Evolutionary conservation across 1,140 invertebrate genomes (phyloP).

Genomic region (Contarinia nasturtii): DNA sequence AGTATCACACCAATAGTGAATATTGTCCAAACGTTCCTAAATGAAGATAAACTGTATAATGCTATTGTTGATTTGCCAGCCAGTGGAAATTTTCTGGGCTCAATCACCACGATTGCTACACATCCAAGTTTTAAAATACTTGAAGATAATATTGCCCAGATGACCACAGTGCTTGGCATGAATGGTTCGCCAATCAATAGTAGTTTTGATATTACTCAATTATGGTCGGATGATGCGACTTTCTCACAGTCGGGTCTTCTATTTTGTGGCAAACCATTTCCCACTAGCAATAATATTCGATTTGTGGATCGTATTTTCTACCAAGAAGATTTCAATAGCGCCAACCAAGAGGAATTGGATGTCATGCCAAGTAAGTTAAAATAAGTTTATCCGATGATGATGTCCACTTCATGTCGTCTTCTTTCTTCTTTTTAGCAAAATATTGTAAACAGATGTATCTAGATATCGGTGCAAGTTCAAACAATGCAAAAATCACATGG

Average conservation of each 20-base stretch:
- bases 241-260: conserved; percentile 31
- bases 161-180: background rate
- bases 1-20: conserved; percentile 26
- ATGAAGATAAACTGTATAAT: conserved; percentile 25
- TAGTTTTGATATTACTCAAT: conserved; percentile 18
- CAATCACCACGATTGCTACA: conserved; percentile 35
- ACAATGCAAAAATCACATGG: conserved; percentile 44
- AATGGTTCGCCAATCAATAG: conserved; percentile 10
- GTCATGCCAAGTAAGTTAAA: conserved; percentile 34
- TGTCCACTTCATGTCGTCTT: background rate
- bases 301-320: conserved; percentile 27
- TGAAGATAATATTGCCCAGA: background rate
- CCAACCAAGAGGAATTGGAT: conserved; percentile 26
- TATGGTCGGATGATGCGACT: conserved; percentile 12
- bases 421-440: conserved; percentile 24
- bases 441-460: conserved; percentile 39
- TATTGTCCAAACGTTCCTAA: conserved; percentile 26
- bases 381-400: background rate
- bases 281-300: conserved; percentile 18
- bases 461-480: conserved; percentile 31
- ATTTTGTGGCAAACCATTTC: conserved; percentile 36
- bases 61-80: conserved; percentile 32
- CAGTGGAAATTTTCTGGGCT: conserved; percentile 33
- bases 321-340: conserved; percentile 28
- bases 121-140: conserved; percentile 26